Base-by-base conservation (phyloP, 2,888 invertebrate genomes). In the Coenonympha glycerion region DNA sequence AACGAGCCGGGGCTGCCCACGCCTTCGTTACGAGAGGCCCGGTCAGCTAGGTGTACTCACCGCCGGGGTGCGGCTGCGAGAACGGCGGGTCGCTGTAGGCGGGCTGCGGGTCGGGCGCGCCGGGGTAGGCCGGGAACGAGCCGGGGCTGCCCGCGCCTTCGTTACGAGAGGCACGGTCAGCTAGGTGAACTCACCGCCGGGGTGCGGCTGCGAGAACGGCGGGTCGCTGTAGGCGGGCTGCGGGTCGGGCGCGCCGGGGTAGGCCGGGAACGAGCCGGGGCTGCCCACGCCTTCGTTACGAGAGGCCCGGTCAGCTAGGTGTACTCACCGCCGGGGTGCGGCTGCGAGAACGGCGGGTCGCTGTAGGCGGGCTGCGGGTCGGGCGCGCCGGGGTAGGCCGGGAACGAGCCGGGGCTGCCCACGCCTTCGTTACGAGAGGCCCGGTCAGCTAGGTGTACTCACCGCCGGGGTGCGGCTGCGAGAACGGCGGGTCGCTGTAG, bases 11-110 rank as follows among this genome's bases (percentile, higher is more conserved):
- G 83, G 71, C 79, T 81, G 47, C 77, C 83, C 31, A 66, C 88
- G 4, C 87, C 88, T n/a, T n/a, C n/a, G n/a, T n/a, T n/a, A n/a
- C n/a, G n/a, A n/a, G n/a, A n/a, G n/a, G n/a, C n/a, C n/a, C n/a
- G n/a, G n/a, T n/a, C n/a, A n/a, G n/a, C n/a, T n/a, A n/a, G n/a
- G n/a, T n/a, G 2, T 26, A 44, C 16, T 34, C 11, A 21, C 22
- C 37, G 13, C 73, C 73, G 22, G 71, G 53, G 54, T 73, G 90
- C 69, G 89, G 88, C 72, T 91, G 91, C 54, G 91, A 91, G 79
- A 97, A 97, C 3, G 97, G 96, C 18, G 96, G 95, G 69, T 96
- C 95, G 83, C 96, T 95, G 79, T 97, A 97, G 62, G 94, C 92
- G 54, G 91, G 90, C 73, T 94, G 92, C 39, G 91, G 90, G 67